Evolutionary conservation across 2,113 vertebrate genomes (phyloP), one percentile per base, ranked within the genome.

Genomic region (Oreamnos americanus): DNA sequence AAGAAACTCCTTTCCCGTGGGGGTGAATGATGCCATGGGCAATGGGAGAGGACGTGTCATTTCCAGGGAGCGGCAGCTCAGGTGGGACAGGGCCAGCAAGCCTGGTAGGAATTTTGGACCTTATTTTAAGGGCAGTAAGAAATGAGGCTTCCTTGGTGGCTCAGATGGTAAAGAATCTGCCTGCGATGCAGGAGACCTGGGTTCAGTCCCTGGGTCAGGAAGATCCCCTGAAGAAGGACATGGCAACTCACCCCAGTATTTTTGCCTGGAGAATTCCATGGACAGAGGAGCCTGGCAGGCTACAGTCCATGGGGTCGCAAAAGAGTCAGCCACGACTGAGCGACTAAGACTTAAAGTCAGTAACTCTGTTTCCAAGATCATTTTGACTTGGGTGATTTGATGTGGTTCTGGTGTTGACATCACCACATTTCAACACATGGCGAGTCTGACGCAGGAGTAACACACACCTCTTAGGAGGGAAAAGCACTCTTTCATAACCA

Each of bases 11-110:
- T 9, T 19, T 78, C 16, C 13, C 1, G 1, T 7, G 51, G n/a
- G 8, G 11, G 28, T 13, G 17, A 9, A 4, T 2, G 14, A 11
- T 3, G 8, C 25, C 10, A 6, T 26, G 5, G 30, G 16, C 9
- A 53, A 0, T 0, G 3, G 17, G 25, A 7, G 15, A 85, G 26
- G 30, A 3, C 3, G 0, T 10, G 2, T 26, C 16, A 17, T 14
- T 3, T 62, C 5, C 28, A 28, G 55, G 36, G 23, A 28, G 12
- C 13, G 9, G 51, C 3, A 10, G 16, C 4, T n/a, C 2, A 9
- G 36, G 9, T 6, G 28, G 4, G 45, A 26, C 8, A 58, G 58
- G 9, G 21, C 6, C 47, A 62, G 62, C 2, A 33, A 28, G 30
- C 55, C 83, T 11, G 28, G 2, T 39, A 53, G 74, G 43, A 14